Conservation (phyloP, 2,888 invertebrate species). For the Palloptera scutellata region DNA sequence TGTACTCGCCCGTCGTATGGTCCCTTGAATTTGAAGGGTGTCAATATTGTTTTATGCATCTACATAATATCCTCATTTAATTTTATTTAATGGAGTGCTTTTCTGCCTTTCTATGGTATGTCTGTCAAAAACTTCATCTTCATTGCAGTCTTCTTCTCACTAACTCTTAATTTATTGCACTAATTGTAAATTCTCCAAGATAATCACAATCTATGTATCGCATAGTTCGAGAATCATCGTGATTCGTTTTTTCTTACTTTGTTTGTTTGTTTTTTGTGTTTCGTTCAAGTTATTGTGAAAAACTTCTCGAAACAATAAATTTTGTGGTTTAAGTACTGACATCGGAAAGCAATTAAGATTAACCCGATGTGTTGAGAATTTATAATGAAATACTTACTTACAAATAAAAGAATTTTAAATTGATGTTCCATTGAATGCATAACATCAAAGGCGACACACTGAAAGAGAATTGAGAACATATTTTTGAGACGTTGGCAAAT, state of each 20-base stretch:
- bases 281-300: no score
- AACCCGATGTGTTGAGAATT: constrained; percentile 4
- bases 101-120: background rate
- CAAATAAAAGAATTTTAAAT: no score
- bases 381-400: background rate
- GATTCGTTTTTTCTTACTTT: background rate
- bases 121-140: background rate
- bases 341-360: constrained; percentile 40
- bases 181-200: constrained; percentile 11
- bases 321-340: constrained; percentile 37
- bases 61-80: no score
- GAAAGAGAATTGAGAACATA: no score
- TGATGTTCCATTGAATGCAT: no score
- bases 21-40: background rate
- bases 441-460: no score
- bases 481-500: no score
- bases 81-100: background rate
- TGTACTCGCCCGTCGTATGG: background rate
- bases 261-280: constrained; percentile 11
- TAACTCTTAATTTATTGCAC: constrained; percentile 16
- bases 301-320: constrained; percentile 34
- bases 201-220: background rate
- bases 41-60: constrained; percentile 7
- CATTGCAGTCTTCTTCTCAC: background rate
- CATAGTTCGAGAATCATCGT: no score